Evolutionary conservation across 2,888 invertebrate species (phyloP), one percentile per base, ranked within the genome.

Genomic region (Rhodophaea formosa): DNA sequence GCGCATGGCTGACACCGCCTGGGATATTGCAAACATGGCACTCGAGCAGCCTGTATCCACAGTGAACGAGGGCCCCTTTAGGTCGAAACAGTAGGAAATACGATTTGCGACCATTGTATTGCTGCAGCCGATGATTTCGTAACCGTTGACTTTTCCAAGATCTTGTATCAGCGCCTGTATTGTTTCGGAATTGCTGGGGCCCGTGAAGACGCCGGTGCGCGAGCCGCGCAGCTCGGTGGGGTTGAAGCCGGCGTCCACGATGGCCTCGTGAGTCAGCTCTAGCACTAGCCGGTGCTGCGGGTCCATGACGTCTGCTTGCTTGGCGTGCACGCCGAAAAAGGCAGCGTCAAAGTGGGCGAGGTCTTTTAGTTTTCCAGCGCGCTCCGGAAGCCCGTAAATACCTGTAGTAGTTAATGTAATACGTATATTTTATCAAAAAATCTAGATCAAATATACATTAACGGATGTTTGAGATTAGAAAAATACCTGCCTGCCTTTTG

Each of bases 11-110:
- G 91, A 84, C 57, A 95, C 92, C 3, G 97, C 97, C 80, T 97
- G 97, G 76, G 98, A 95, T 77, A 99, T 89, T 14, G 98, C 99
- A 79, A 97, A 94, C 80, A 99, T 89, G 64, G 97, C 97, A 72
- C 98, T 98, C 0, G 99, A 99, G 85, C 99, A 99, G 8, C 99
- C 99, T 1, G 99, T 99, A 88, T 99, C 99, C 49, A 99, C 90
- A 30, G 98, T 96, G 87, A 96, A 98, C 80, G 98, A 98, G 8
- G 99, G 99, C 1, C 99, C 98, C 79, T 94, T 96, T 66, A 99
- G 95, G 82, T 99, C 98, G 86, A 99, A 99, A 52, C 97, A 95
- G 91, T 95, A 99, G 0, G 98, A 99, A 62, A 99, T 93, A 74
- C 99, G 94, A 89, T 99, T 99, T 62, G 99, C 95, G 88, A 99